Percentiles rank a stretch among this genome's conserved stretches.
phyloP scores from a whole-genome alignment of 2,888 invertebrate species.

The Hoplodrina ambigua region DNA sequence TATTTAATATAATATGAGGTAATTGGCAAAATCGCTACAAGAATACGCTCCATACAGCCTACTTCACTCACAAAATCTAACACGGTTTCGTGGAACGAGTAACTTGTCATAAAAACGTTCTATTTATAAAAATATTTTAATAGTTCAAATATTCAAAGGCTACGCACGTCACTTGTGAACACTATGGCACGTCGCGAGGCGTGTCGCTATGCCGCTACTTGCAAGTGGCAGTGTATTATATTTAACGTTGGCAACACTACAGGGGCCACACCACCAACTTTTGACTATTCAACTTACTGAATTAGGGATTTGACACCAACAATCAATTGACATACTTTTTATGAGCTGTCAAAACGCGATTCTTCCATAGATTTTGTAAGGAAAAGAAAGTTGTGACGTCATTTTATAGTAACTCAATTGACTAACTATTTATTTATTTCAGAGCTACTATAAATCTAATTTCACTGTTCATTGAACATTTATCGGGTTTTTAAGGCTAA shows the following conservation, averaged over 20 bases:
- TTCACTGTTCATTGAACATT: too few species aligned
- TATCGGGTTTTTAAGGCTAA: too few species aligned
- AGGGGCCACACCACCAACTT: constrained; percentile 31
- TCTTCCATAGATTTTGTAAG: too few species aligned
- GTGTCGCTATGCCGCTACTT: constrained; percentile 56
- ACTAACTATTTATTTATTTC: too few species aligned
- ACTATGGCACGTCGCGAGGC: constrained; percentile 53
- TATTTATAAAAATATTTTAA: constrained; percentile 58
- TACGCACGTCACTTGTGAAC: constrained; percentile 57
- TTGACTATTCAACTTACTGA: constrained; percentile 7
- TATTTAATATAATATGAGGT: constrained; percentile 57
- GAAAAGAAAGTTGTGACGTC: too few species aligned
- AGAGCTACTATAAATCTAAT: too few species aligned
- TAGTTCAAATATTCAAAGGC: constrained; percentile 54
- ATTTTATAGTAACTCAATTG: too few species aligned
- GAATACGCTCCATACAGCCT: constrained; percentile 40
- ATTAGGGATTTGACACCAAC: too few species aligned
- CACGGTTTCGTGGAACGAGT: constrained; percentile 58
- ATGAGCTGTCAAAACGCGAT: too few species aligned
- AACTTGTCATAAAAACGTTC: constrained; percentile 51
- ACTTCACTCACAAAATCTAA: constrained; percentile 52
- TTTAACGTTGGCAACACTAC: constrained; percentile 57
- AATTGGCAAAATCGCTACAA: constrained; percentile 62
- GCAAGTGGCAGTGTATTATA: constrained; percentile 59
- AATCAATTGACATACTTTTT: too few species aligned